These are phyloP conservation scores for Baccha elongata DNA, from an alignment of 2,888 invertebrate genomes.

Conservation along the genomic window DNA sequence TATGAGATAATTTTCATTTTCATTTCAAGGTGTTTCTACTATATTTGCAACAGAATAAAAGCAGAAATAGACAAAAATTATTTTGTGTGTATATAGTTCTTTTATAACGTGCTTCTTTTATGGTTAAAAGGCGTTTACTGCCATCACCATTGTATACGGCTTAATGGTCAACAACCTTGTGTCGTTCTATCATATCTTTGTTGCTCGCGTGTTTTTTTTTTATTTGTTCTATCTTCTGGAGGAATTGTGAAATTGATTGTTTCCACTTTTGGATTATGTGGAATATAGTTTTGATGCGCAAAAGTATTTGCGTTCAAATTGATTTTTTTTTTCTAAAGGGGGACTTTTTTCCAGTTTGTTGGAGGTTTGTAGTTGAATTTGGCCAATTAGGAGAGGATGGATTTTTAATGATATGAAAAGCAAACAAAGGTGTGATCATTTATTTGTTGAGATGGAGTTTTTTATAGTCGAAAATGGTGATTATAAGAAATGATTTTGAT, in stretches of 20 bases:
- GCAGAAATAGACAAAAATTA: conserved; percentile 22
- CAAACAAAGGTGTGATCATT: too few species aligned
- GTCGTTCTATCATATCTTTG: conserved; percentile 13
- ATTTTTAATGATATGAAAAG: too few species aligned
- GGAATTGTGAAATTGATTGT: conserved; percentile 62
- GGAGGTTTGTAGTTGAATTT: too few species aligned
- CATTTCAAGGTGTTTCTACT: conserved; percentile 74
- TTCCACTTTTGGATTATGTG: conserved; percentile 48
- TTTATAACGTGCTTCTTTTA: conserved; percentile 44
- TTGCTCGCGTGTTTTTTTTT: conserved; percentile 20
- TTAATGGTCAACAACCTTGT: conserved; percentile 65
- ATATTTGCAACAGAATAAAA: conserved; percentile 21
- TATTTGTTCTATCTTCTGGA: conserved; percentile 21
- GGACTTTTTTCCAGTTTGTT: too few species aligned
- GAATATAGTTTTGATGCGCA: conserved; percentile 34
- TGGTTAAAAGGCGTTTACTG: conserved; percentile 65
- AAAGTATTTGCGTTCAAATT: conserved; percentile 8
- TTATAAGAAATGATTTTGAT: too few species aligned
- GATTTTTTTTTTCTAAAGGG: neutral
- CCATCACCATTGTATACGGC: conserved; percentile 36
- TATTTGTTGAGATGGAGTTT: too few species aligned
- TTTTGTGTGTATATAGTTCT: conserved; percentile 6
- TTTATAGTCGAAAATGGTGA: too few species aligned
- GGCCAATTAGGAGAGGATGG: too few species aligned
- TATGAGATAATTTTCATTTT: conserved; percentile 74